Base-by-base conservation (phyloP, 2,113 vertebrate genomes). In the Clarias magur region DNA sequence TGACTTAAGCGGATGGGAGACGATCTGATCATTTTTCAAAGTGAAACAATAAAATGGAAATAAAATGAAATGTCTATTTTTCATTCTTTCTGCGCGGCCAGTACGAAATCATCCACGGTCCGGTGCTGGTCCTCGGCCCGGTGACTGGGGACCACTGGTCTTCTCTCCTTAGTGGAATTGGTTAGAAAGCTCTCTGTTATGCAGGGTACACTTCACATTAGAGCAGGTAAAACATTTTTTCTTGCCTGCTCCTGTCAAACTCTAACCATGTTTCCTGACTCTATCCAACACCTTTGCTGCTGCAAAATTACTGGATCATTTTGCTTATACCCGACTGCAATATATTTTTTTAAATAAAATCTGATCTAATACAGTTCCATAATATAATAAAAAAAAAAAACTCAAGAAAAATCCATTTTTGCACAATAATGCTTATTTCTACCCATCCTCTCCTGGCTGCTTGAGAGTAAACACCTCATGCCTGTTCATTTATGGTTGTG, bases 401-500 rank as follows among this genome's bases (percentile, higher is more conserved):
- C 17, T 15, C 78, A 80, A 80, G n/a, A 80, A 80, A 80, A 5
- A 34, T 30, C n/a, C 30, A 57, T 34, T 80, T 34, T 80, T 57
- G n/a, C 21, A 21, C 1, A 30, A 25, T 59, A 80, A 80, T 59
- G 25, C 27, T 57, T 80, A 57, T 30, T 30, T 57, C 25, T 30
- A 80, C 17, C n/a, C 17, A 30, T 17, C n/a, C 8, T 0, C n/a
- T 57, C 9, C 9, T 30, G 16, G 21, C 27, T 17, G 5, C 56
- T 34, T 11, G 56, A 80, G 27, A 59, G 27, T 80, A 60, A 59
- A 80, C 56, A 80, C 78, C 8, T 56, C 15, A 30, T 34, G 54
- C 78, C 56, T 34, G 10, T 80, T 80, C 30, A 80, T 80, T 80
- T 78, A 21, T 80, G 27, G 54, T 80, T 80, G 17, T 16, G 27